phyloP scores from a whole-genome alignment of 2,888 invertebrate species.

The Spisula solida region DNA sequence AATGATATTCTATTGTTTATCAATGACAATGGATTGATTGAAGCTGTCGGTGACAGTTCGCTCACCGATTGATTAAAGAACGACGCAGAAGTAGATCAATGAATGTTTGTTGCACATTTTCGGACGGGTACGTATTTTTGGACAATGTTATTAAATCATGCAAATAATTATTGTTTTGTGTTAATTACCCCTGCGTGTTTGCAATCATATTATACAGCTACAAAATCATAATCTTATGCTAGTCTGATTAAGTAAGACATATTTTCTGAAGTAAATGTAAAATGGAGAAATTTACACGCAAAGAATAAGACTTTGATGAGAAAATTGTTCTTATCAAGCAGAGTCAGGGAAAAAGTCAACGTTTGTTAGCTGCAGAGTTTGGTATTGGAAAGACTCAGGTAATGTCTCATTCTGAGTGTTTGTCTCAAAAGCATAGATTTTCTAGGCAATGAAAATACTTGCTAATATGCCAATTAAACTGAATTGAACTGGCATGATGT shows the following conservation, averaged over 20 bases:
- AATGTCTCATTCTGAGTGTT: neutral
- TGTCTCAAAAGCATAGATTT: neutral
- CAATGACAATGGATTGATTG: no score
- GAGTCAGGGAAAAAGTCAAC: constrained; percentile 31
- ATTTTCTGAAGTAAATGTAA: neutral
- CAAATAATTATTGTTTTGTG: neutral
- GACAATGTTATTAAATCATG: neutral
- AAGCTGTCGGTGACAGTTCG: no score
- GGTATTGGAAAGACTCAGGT: constrained; percentile 40
- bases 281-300: neutral
- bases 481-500: no score
- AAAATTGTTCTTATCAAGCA: constrained; percentile 10
- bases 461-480: no score
- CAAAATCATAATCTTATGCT: neutral
- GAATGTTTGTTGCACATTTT: neutral
- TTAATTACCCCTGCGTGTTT: neutral
- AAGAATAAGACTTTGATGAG: constrained; percentile 15
- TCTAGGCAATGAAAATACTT: neutral
- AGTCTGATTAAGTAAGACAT: neutral
- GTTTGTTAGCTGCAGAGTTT: constrained; percentile 23
- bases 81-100: no score
- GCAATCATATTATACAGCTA: neutral
- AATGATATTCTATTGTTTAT: no score
- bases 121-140: neutral
- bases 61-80: no score